Base-by-base conservation (phyloP, 2,888 invertebrate genomes). In the Slavum lentiscoides region DNA sequence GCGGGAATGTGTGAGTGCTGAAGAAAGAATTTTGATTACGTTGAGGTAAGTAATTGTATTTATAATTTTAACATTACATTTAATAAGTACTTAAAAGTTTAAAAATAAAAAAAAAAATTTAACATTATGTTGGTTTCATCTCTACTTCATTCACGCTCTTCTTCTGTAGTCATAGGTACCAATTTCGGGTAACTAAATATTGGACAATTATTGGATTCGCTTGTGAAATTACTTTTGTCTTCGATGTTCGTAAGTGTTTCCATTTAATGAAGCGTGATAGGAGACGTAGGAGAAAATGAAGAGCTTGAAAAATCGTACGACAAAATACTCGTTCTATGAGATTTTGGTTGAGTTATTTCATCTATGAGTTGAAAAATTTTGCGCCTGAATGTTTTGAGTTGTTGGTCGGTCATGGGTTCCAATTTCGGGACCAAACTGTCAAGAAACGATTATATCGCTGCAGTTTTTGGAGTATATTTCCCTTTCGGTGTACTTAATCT, bases 331-430 rank as follows among this genome's bases (percentile, higher is more conserved):
- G 62, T 62, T 62, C 6, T 30, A 17, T 37, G 64, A 64, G 17
- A 37, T 64, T 30, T 62, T 11, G 19, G 37, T 64, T 64, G 37
- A 64, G 37, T 37, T 19, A 64, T 64, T 15, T 64, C 37, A 64
- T 62, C 62, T 19, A 64, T 37, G 37, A 64, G 64, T 64, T 30
- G 37, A 64, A 64, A 64, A 37, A 62, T 30, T 8, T 7, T 64
- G 21, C 19, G 64, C 64, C 64, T 64, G 64, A 64, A 64, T 64
- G 64, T 64, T 64, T 64, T 64, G 17, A 37, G 64, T 64, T 64
- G 64, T 64, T 64, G 64, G 37, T 37, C 64, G 64, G 37, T 64
- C 11, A 64, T 37, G 30, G 64, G 64, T 17, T 64, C 62, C 62
- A 62, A 64, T 37, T 37, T 19, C 17, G 64, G 64, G 37, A 37